phyloP scores from a whole-genome alignment of 2,797 vertebrate genomes.

The Nannoperca australis region DNA sequence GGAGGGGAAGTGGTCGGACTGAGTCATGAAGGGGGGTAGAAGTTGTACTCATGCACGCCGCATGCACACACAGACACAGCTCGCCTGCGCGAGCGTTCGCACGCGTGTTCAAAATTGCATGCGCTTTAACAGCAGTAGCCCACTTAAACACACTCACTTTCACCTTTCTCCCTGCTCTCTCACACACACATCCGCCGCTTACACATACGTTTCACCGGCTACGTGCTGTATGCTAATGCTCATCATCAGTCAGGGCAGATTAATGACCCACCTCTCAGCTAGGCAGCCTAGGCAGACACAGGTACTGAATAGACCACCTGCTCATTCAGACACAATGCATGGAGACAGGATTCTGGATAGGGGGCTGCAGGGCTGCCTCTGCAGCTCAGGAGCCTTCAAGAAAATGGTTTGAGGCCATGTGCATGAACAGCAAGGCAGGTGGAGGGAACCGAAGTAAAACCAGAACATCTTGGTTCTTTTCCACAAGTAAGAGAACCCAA shows the following conservation, averaged over 20 bases:
- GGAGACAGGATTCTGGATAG: constrained; percentile 54
- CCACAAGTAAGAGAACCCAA: not conserved
- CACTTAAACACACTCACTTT: constrained; percentile 60
- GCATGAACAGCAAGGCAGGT: constrained; percentile 11
- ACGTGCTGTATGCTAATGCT: constrained; percentile 79
- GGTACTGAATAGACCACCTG: constrained; percentile 71
- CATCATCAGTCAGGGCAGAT: constrained; percentile 80
- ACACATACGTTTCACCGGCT: constrained; percentile 47
- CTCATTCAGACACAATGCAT: constrained; percentile 70
- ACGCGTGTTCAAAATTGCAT: constrained; percentile 45
- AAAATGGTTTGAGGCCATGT: constrained; percentile 32
- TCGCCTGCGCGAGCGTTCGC: constrained; percentile 38
- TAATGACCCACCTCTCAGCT: constrained; percentile 70
- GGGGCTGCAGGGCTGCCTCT: constrained; percentile 48
- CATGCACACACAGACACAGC: constrained; percentile 51
- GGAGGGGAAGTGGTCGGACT: constrained; percentile 73
- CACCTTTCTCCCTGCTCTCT: constrained; percentile 29
- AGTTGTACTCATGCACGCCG: constrained; percentile 44
- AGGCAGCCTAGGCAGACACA: constrained; percentile 57
- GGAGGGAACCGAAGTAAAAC: not conserved
- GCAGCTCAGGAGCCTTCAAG: constrained; percentile 40
- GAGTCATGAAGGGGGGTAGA: constrained; percentile 49
- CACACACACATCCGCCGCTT: constrained; percentile 24
- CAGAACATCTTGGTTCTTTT: not conserved
- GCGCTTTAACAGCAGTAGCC: constrained; percentile 53